Evolutionary conservation across 2,113 vertebrate species (phyloP).

Genomic region (Mixornis gularis): DNA sequence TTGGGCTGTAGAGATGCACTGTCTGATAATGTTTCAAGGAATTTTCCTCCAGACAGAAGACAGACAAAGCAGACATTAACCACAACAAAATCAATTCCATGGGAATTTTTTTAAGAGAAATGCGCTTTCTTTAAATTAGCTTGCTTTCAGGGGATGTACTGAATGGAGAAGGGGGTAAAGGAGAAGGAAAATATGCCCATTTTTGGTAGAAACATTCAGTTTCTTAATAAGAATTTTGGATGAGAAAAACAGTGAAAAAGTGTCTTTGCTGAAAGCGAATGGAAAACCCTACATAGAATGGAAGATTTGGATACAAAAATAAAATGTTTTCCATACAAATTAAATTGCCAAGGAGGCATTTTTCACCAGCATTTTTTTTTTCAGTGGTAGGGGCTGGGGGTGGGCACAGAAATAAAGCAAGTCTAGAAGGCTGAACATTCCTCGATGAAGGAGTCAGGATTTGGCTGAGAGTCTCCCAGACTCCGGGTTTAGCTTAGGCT

Average conservation of each 20-base stretch:
- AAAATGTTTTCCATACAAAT: slow-evolving; percentile 22
- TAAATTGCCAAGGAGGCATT: slow-evolving; percentile 18
- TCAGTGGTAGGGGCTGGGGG: neutral
- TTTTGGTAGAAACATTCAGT: slow-evolving; percentile 42
- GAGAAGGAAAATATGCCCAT: slow-evolving; percentile 38
- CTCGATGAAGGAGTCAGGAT: neutral
- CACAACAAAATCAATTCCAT: slow-evolving; percentile 35
- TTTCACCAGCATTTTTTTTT: slow-evolving; percentile 23
- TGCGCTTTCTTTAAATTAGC: slow-evolving; percentile 2
- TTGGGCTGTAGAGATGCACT: neutral
- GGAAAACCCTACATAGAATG: neutral
- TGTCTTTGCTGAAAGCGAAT: slow-evolving; percentile 12
- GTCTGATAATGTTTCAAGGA: neutral
- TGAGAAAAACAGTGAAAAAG: neutral
- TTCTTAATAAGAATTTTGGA: slow-evolving; percentile 35
- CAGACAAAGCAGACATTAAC: slow-evolving; percentile 19
- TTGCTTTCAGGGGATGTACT: neutral
- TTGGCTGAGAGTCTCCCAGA: neutral
- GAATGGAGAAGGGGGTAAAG: neutral
- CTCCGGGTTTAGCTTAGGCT: neutral
- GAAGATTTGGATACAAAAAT: neutral
- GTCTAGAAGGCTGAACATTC: neutral
- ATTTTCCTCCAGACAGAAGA: slow-evolving; percentile 23
- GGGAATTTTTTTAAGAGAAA: slow-evolving; percentile 10
- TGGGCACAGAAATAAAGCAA: neutral